phyloP scores from a whole-genome alignment of 2,113 vertebrate species.

The Mastomys natalensis region DNA sequence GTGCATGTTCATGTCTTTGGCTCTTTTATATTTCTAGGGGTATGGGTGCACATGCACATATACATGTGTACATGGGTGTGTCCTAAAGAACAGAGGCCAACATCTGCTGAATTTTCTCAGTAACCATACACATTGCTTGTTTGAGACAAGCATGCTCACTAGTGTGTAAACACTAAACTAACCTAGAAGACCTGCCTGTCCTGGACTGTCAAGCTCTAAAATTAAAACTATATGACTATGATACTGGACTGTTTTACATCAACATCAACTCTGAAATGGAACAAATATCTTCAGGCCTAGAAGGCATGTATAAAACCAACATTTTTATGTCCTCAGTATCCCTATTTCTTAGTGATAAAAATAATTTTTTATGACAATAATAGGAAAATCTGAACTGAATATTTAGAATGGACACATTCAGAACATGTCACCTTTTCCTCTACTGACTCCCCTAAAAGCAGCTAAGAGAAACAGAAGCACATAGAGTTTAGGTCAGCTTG shows the following conservation, averaged over 20 bases:
- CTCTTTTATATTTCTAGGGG: background rate
- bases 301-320: background rate
- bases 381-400: background rate
- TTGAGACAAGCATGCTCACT: background rate
- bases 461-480: background rate
- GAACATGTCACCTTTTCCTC: background rate
- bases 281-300: background rate
- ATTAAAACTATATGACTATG: background rate
- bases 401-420: background rate
- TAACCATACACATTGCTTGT: background rate
- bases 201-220: background rate
- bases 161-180: background rate
- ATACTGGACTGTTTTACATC: background rate
- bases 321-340: too few relatives aligned
- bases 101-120: background rate
- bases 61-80: background rate
- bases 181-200: background rate
- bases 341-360: background rate
- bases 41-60: background rate
- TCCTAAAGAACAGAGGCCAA: background rate
- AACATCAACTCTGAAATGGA: background rate
- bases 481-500: background rate
- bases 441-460: background rate
- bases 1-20: background rate
- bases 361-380: conserved; percentile 18